Evolutionary conservation across 2,888 invertebrate genomes (phyloP), one percentile per base, ranked within the genome.

Genomic region (Poecilobothrus nobilitatus): DNA sequence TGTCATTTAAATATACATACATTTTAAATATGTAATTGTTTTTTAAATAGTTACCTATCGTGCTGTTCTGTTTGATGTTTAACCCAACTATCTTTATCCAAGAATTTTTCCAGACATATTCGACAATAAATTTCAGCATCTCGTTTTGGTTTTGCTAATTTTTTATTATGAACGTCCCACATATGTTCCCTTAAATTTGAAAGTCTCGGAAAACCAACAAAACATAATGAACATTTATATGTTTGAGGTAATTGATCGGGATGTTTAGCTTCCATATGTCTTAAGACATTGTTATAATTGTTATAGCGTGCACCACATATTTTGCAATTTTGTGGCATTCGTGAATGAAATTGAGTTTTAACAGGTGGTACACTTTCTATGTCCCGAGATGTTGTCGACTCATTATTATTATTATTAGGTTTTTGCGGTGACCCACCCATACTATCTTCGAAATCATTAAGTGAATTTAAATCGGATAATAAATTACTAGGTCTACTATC

Each of bases 191-290:
- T 77, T 41, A 82, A 74, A 71, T 81, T 81, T 5, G 81, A 80
- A 67, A 82, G 76, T 8, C 82, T 75, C 1, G 82, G 81, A 76
- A 80, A 82, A 15, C 82, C 82, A 33, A 76, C 75, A 12, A 80
- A 75, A 66, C 82, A 82, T 4, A 77, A 76, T 1, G 80, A 79
- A 69, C 82, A 82, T 69, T 80, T 80, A 73, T 82, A 82, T 0
- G 81, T 81, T 69, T 80, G 78, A 12, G 82, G 82, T 71, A 82
- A 72, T 71, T 82, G 81, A 70, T 81, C 81, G 0, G 82, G 82
- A 77, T 82, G 82, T 71, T 82, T 82, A 2, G 81, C 79, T 72
- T 82, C 82, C 82, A 82, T 82, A 70, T 82, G 82, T 0, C 82
- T 77, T 66, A 82, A 72, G 27, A 82, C 82, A 71, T 82, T 82